phyloP scores from a whole-genome alignment of 2,797 vertebrate genomes.

The Spea hammondii region DNA sequence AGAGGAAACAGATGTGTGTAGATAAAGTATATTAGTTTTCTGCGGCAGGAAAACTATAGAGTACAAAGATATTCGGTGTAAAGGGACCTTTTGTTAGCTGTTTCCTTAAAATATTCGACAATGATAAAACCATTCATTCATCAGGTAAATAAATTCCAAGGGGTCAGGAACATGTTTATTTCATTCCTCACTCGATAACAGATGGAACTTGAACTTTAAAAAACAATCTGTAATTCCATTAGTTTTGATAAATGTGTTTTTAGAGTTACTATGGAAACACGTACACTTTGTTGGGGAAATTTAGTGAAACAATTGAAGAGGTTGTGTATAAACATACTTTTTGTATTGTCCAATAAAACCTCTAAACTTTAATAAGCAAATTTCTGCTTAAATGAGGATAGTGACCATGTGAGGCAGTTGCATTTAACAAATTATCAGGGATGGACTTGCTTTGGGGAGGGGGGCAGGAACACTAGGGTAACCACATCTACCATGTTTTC shows the following conservation, averaged over 20 bases:
- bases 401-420: no score
- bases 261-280: no score
- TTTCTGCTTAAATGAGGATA: background rate
- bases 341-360: background rate
- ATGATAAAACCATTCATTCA: background rate
- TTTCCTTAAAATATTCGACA: slow-evolving; percentile 24
- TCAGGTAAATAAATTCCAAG: slow-evolving; percentile 7
- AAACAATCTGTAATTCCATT: no score
- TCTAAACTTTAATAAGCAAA: background rate
- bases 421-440: no score
- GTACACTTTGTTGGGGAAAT: no score
- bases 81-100: slow-evolving; percentile 26
- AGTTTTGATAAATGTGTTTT: no score
- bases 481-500: no score
- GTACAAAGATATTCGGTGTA: slow-evolving; percentile 5
- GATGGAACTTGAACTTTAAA: no score
- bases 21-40: slow-evolving; percentile 24
- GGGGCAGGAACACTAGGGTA: no score
- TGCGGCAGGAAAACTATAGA: slow-evolving; percentile 12
- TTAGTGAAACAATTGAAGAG: no score
- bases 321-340: no score
- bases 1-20: slow-evolving; percentile 47
- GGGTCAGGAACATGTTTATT: slow-evolving; percentile 2
- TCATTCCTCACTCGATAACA: background rate
- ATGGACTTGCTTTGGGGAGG: no score